Evolutionary conservation across 2,888 invertebrate species (phyloP).

Genomic region (Amaurobius ferox): DNA sequence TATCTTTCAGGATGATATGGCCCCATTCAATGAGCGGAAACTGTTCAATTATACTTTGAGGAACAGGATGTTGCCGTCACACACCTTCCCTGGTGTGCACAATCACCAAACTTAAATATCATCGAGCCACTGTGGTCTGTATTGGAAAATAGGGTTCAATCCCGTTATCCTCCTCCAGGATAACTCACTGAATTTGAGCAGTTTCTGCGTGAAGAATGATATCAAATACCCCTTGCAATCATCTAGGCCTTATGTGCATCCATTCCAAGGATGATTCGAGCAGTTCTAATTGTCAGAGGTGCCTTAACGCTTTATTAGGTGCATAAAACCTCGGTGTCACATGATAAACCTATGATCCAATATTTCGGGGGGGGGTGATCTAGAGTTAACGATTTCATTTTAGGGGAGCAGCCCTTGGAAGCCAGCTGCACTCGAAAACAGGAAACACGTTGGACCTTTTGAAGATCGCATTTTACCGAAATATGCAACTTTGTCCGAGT

Average conservation of each 20-base stretch:
- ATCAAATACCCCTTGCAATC: neutral
- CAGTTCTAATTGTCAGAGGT: neutral
- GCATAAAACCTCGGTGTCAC: no score
- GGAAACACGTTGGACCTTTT: no score
- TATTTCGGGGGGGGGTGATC: no score
- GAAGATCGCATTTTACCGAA: no score
- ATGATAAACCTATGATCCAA: no score
- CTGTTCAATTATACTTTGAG: no score
- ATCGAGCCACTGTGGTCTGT: neutral
- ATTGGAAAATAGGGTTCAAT: neutral
- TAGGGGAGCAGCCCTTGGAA: no score
- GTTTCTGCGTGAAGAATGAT: neutral
- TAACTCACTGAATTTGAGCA: neutral
- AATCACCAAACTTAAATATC: constrained; percentile 1
- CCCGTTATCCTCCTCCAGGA: neutral
- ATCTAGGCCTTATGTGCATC: neutral
- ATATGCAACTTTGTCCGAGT: no score
- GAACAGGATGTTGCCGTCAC: neutral
- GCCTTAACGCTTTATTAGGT: neutral
- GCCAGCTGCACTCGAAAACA: no score
- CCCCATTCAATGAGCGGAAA: no score
- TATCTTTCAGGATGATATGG: no score
- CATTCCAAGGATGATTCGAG: neutral
- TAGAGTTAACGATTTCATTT: no score
- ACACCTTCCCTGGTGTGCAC: neutral